phyloP scores from a whole-genome alignment of 2,797 vertebrate genomes.

The Lophius americanus region DNA sequence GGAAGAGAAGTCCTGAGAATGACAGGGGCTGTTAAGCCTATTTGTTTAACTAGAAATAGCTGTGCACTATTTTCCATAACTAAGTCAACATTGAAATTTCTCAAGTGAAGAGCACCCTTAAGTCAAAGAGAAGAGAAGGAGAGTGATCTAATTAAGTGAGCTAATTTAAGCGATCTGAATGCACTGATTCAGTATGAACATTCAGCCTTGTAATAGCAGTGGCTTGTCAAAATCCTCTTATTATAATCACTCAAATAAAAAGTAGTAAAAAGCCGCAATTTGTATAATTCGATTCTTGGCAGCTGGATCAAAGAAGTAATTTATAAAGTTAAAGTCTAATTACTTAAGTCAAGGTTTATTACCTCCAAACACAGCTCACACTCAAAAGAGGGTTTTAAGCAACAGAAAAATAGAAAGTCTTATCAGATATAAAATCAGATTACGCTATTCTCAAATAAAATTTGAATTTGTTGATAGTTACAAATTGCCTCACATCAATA shows the following conservation, averaged over 20 bases:
- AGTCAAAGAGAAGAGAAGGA: not conserved
- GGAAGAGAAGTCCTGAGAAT: slow-evolving; percentile 41
- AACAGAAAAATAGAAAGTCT: not conserved
- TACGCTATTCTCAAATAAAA: not conserved
- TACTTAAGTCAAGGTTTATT: not conserved
- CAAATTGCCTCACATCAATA: too few species aligned
- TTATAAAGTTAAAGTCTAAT: not conserved
- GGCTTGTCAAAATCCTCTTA: not conserved
- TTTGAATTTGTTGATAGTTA: not conserved
- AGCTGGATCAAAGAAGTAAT: not conserved
- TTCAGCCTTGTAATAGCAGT: not conserved
- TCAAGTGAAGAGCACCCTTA: slow-evolving; percentile 10
- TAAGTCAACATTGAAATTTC: slow-evolving; percentile 18
- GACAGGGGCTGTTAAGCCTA: slow-evolving; percentile 2
- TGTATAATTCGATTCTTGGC: not conserved
- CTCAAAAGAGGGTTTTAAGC: too few species aligned
- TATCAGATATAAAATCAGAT: not conserved
- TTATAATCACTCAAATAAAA: not conserved
- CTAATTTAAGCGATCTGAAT: not conserved
- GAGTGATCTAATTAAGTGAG: slow-evolving; percentile 9
- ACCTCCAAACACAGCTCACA: not conserved
- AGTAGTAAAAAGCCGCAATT: not conserved
- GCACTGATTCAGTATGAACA: not conserved
- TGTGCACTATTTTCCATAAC: slow-evolving; percentile 16
- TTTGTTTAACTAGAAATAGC: slow-evolving; percentile 53